These are phyloP conservation scores for Apocrypta bakeri DNA, from an alignment of 1,140 invertebrate species.

Conservation along the genomic window DNA sequence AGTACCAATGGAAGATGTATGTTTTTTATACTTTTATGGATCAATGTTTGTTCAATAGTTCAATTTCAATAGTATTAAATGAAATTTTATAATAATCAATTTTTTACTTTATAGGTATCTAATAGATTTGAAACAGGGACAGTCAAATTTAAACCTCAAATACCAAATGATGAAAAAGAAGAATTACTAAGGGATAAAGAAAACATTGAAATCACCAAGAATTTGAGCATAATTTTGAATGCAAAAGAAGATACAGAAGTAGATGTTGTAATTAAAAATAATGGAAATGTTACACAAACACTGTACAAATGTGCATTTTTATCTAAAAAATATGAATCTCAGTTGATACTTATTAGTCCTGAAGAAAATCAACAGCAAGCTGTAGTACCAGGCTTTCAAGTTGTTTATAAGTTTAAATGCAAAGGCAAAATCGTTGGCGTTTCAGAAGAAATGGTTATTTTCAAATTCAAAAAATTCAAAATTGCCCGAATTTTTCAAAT, in stretches of 20 bases:
- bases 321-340: constrained; percentile 61
- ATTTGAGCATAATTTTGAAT: constrained; percentile 64
- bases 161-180: constrained; percentile 44
- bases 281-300: constrained; percentile 55
- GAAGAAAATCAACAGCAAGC: constrained; percentile 47
- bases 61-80: background rate
- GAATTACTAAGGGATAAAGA: constrained; percentile 65
- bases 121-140: constrained; percentile 10
- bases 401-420: constrained; percentile 71
- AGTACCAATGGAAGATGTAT: constrained; percentile 64
- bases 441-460: constrained; percentile 77
- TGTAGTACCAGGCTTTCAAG: constrained; percentile 63
- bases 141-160: constrained; percentile 8
- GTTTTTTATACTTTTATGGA: constrained; percentile 37
- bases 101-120: constrained; percentile 27
- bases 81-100: constrained; percentile 2
- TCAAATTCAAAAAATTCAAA: constrained; percentile 76
- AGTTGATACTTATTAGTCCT: constrained; percentile 65
- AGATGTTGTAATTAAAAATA: constrained; percentile 67
- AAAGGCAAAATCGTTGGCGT: constrained; percentile 76
- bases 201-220: constrained; percentile 69
- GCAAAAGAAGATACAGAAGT: constrained; percentile 65
- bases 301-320: constrained; percentile 60
- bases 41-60: no score
- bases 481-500: constrained; percentile 76